phyloP scores from a whole-genome alignment of 2,113 vertebrate species.

The Paraplagusia blochii region DNA sequence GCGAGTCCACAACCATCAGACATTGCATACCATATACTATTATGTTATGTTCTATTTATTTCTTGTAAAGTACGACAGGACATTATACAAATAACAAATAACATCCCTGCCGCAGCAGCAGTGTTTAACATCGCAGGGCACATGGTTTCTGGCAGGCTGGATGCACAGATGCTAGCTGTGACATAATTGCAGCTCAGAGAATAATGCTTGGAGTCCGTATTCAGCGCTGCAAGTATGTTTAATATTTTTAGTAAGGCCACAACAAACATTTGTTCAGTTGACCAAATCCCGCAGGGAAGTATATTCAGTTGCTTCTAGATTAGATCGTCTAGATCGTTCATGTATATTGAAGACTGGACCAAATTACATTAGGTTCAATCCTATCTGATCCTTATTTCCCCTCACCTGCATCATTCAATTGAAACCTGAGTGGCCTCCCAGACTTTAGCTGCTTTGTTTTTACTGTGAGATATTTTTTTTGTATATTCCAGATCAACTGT shows the following conservation, averaged over 20 bases:
- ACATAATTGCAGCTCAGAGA: constrained; percentile 68
- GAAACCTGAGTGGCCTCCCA: constrained; percentile 1
- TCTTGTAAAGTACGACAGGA: too few relatives aligned
- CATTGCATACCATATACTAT: too few relatives aligned
- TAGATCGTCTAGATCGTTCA: too few relatives aligned
- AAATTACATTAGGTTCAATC: constrained; percentile 15
- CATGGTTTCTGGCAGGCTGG: constrained; percentile 21
- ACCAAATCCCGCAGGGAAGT: not conserved
- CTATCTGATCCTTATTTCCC: constrained; percentile 45
- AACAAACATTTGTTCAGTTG: constrained; percentile 8
- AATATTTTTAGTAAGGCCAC: constrained; percentile 31
- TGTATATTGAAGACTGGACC: too few relatives aligned
- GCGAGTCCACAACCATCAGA: too few relatives aligned
- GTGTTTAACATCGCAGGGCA: constrained; percentile 14
- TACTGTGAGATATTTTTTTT: not conserved
- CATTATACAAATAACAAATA: too few relatives aligned
- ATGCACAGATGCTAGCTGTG: constrained; percentile 68
- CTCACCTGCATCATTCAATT: constrained; percentile 16
- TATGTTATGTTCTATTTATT: too few relatives aligned
- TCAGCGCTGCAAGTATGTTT: constrained; percentile 49
- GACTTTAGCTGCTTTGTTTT: not conserved
- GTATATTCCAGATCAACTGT: constrained; percentile 84
- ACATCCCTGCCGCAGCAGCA: constrained; percentile 12
- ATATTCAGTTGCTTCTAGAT: constrained; percentile 1
- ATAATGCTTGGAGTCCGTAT: constrained; percentile 61